Base-by-base conservation (phyloP, 37 sponge, comb jelly and placozoan species). In the Eunapius fragilis region DNA sequence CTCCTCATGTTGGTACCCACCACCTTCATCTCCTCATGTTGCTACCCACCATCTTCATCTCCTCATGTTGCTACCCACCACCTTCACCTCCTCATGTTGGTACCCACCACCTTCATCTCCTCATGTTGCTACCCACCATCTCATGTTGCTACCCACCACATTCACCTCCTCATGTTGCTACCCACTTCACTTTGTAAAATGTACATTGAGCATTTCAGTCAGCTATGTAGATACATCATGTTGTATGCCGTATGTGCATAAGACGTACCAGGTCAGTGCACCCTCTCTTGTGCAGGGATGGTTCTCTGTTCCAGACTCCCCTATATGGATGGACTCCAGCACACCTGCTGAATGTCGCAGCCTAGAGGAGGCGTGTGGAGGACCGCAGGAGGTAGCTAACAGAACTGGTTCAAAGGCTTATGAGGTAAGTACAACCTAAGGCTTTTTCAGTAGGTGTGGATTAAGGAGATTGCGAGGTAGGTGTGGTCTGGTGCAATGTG, bases 241-340 rank as follows among this genome's bases (percentile, higher is more conserved):
- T 31, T 32, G 7, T 6, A 3, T 32, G 24, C 24, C 2, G 87
- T 41, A 41, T 41, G 41, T 41, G n/a, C 14, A 58, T 58, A 19
- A 13, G 19, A 58, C 41, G 17, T 58, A 58, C 17, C 14, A 11
- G 47, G 9, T 45, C 9, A 11, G 47, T 45, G 7, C 4, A 45
- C 4, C 4, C 47, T 9, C 4, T 45, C 9, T n/a, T 25, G 30
- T 33, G 31, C 72, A 86, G 90, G 77, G 67, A 19, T 81, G 80
- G 27, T 98, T 96, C 71, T 72, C 91, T 32, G 31, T 96, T 2
- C 45, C 75, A 24, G 70, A 91, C 9, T 96, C 96, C 27, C 98
- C 98, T 22, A 70, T 98, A 27, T 98, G 98, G 98, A 98, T 92
- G 96, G 98, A 98, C 84, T 91, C 92, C 69, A 96, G 97, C 79